A percentile compares a stretch with the other conserved stretches of the same genome.
These are phyloP conservation scores for Oncorhynchus mykiss DNA, from an alignment of 2,113 vertebrate species.

Conservation along the genomic window DNA sequence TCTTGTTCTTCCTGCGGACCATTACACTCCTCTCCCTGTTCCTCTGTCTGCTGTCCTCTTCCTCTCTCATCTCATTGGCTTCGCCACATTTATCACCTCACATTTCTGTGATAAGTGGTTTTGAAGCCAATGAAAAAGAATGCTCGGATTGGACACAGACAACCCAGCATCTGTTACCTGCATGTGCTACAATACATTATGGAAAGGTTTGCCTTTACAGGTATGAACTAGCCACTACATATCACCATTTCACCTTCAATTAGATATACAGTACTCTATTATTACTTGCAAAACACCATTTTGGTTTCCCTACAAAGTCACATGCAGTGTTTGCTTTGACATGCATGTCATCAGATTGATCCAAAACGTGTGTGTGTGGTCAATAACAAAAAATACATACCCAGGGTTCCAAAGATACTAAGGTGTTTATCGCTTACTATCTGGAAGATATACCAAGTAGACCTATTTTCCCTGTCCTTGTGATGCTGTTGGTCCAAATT, in stretches of 20 bases:
- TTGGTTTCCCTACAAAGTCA: neutral
- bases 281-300: neutral
- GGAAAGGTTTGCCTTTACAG: slow-evolving; percentile 85
- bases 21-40: slow-evolving; percentile 35
- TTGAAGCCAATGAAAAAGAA: slow-evolving; percentile 82
- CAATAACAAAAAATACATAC: slow-evolving; percentile 93
- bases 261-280: neutral
- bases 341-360: neutral
- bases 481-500: slow-evolving; percentile 74
- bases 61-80: slow-evolving; percentile 82
- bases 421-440: slow-evolving; percentile 91
- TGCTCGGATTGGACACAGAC: slow-evolving; percentile 87
- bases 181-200: slow-evolving; percentile 80
- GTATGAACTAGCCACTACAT: slow-evolving; percentile 72
- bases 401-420: slow-evolving; percentile 92
- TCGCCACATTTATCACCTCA: slow-evolving; percentile 73
- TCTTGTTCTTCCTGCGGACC: slow-evolving; percentile 41
- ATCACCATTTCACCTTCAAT: neutral
- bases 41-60: slow-evolving; percentile 77
- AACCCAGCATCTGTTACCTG: slow-evolving; percentile 89
- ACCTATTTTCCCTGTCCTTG: slow-evolving; percentile 80
- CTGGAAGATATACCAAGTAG: slow-evolving; percentile 77
- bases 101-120: slow-evolving; percentile 81
- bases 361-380: slow-evolving; percentile 49
- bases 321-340: slow-evolving; percentile 1